A percentile compares a stretch with the other conserved stretches of the same genome.
Conservation (phyloP, 2,888 invertebrate species). For the Penaeus monodon region DNA sequence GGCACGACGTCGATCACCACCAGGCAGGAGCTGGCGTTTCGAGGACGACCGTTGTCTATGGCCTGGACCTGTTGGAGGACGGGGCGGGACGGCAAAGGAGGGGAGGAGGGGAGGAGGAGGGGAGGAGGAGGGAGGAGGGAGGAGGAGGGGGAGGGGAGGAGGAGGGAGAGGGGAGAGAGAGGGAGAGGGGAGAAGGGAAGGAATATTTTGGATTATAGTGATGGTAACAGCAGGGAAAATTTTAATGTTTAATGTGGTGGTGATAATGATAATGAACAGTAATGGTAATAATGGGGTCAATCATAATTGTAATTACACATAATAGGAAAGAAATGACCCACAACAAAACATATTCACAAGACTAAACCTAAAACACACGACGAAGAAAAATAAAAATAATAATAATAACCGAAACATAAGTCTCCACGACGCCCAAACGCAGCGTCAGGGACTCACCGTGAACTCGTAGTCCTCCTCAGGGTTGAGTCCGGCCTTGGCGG, state of each 20-base stretch:
- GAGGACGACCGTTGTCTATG: constrained; percentile 82
- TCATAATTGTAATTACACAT: too few species aligned
- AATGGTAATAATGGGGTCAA: too few species aligned
- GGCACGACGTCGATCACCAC: constrained; percentile 79
- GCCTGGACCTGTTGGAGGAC: constrained; percentile 78
- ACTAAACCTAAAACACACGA: too few species aligned
- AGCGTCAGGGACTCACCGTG: constrained; percentile 71
- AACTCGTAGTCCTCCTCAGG: constrained; percentile 79
- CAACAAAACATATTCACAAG: too few species aligned
- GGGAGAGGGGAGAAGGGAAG: background rate
- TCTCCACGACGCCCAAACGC: too few species aligned
- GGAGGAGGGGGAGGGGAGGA: background rate
- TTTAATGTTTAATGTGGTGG: too few species aligned
- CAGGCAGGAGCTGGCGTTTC: constrained; percentile 81
- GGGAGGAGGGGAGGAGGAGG: background rate
- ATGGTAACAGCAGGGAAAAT: background rate
- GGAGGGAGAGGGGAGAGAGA: background rate
- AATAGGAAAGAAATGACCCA: too few species aligned
- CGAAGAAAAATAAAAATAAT: background rate
- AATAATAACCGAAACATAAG: constrained; percentile 65
- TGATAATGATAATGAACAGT: too few species aligned
- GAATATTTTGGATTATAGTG: background rate
- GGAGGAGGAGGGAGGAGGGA: background rate
- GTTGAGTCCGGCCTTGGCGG: constrained; percentile 80
- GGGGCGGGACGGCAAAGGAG: background rate